Evolutionary conservation across 2,113 vertebrate genomes (phyloP).

Genomic region (Drymodes brunneopygia): DNA sequence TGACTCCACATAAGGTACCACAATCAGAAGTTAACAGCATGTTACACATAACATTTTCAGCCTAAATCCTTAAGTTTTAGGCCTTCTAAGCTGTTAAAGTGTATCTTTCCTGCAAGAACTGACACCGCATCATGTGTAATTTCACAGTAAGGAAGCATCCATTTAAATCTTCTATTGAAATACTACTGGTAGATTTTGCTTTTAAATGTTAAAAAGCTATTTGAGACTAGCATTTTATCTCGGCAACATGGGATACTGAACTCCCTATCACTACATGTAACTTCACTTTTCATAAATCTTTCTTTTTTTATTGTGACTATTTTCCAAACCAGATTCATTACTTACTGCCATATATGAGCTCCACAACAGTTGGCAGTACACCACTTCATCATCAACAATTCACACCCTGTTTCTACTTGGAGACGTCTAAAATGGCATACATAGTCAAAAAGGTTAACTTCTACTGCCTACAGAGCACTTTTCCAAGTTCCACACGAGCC

Average conservation of each 20-base stretch:
- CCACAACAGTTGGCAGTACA: background rate
- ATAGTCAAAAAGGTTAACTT: background rate
- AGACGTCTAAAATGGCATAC: background rate
- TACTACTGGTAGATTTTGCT: background rate
- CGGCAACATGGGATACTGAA: background rate
- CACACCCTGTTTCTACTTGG: background rate
- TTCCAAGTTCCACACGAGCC: background rate
- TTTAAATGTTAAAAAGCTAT: background rate
- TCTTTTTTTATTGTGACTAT: background rate
- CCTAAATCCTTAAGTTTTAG: background rate
- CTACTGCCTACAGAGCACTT: background rate
- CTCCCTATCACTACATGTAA: background rate
- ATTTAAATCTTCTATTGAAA: background rate
- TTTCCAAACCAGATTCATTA: background rate
- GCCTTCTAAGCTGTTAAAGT: background rate
- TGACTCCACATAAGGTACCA: background rate
- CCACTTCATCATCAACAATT: background rate
- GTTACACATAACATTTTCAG: background rate
- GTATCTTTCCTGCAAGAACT: background rate
- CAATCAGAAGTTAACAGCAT: background rate
- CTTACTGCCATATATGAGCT: background rate
- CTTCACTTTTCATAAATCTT: background rate
- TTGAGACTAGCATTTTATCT: background rate
- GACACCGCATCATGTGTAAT: rapidly evolving
- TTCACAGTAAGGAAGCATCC: background rate